Evolutionary conservation across 1,140 invertebrate species (phyloP).

Genomic region (Drusus annulatus): DNA sequence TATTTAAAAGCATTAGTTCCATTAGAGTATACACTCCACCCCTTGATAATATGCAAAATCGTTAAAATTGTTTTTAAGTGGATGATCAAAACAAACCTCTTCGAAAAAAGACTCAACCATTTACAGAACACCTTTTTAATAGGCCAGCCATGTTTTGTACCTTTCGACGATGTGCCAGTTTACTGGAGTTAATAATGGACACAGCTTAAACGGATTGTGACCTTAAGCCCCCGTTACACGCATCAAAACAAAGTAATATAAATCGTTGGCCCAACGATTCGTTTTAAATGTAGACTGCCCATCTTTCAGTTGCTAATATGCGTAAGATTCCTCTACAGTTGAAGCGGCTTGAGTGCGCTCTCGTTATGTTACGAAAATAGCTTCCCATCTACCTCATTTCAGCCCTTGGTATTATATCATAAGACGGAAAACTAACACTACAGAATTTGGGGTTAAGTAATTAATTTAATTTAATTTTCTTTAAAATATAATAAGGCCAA

Average conservation of each 20-base stretch:
- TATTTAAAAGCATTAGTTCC: constrained; percentile 45
- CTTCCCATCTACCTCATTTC: no score
- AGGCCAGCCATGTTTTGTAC: neutral
- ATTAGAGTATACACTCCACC: constrained; percentile 34
- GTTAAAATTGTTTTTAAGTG: constrained; percentile 2
- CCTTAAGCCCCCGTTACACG: constrained; percentile 39
- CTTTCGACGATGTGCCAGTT: neutral
- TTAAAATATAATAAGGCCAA: no score
- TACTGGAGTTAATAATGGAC: neutral
- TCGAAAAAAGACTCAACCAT: neutral
- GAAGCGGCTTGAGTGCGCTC: neutral
- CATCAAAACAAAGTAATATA: constrained; percentile 57
- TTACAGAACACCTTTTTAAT: neutral
- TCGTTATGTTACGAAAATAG: neutral
- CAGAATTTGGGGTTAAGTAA: no score
- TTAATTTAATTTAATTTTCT: no score
- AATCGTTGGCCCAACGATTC: constrained; percentile 55
- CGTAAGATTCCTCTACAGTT: constrained; percentile 36
- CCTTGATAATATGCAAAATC: neutral
- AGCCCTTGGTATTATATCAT: no score
- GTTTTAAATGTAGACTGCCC: constrained; percentile 48
- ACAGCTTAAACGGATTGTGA: neutral
- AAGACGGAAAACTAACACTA: no score
- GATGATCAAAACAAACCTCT: neutral
- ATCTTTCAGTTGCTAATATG: constrained; percentile 38